Conservation (phyloP, 2,797 vertebrate genomes). For the Halcyon smyrnensis region DNA sequence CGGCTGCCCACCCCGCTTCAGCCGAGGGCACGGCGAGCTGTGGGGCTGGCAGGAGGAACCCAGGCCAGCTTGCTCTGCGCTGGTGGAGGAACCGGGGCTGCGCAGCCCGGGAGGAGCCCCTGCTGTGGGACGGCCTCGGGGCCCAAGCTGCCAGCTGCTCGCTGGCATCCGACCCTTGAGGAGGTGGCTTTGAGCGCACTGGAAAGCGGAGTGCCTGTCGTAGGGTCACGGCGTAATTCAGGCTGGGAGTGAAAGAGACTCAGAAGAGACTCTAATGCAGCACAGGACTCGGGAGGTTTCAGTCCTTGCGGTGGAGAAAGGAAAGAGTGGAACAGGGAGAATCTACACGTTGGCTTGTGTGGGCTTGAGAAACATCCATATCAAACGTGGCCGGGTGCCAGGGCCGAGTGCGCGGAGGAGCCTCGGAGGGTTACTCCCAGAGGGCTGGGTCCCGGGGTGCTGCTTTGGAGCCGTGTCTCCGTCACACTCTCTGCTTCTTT, state of each 20-base stretch:
- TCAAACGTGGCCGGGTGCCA: neutral
- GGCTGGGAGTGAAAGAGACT: neutral
- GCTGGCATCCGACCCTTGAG: neutral
- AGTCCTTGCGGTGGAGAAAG: neutral
- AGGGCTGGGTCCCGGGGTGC: neutral
- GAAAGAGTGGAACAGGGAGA: neutral
- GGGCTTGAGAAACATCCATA: conserved; percentile 43
- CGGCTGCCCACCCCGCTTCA: neutral
- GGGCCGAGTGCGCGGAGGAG: neutral
- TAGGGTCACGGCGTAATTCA: accelerated
- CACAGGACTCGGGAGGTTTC: neutral
- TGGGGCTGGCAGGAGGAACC: neutral
- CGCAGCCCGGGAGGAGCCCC: neutral
- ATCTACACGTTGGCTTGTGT: neutral
- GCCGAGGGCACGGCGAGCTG: neutral
- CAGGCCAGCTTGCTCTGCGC: accelerated
- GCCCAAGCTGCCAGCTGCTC: neutral
- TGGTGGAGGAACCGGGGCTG: accelerated
- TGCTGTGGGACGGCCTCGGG: neutral
- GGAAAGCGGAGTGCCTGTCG: neutral
- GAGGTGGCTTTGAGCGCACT: neutral
- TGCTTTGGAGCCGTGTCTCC: neutral
- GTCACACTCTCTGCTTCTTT: neutral
- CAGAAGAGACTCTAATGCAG: neutral
- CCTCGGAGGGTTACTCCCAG: neutral